Evolutionary conservation across 1,140 invertebrate genomes (phyloP).

Genomic region (Trichogramma pretiosum): DNA sequence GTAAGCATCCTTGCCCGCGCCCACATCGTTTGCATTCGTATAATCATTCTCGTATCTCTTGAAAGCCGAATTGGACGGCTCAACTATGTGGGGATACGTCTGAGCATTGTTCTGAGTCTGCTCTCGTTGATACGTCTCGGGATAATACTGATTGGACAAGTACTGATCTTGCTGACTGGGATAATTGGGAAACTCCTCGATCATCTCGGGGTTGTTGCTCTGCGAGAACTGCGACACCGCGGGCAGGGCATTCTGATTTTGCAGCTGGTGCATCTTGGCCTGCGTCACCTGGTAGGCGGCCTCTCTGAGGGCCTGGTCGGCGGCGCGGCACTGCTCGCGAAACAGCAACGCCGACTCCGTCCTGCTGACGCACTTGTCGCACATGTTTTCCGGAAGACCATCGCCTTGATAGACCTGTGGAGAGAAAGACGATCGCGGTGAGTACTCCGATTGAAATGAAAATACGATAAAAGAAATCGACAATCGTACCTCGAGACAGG

Average conservation of each 20-base stretch:
- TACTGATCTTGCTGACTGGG: slow-evolving; percentile 35
- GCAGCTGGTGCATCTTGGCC: too few species aligned
- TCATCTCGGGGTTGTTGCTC: too few species aligned
- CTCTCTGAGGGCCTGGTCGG: slow-evolving; percentile 39
- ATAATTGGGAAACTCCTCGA: slow-evolving; percentile 35
- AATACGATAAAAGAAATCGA: background rate
- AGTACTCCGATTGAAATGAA: background rate
- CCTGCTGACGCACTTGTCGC: slow-evolving; percentile 39
- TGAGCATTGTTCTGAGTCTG: too few species aligned
- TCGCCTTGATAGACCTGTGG: slow-evolving; percentile 41
- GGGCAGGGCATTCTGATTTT: too few species aligned
- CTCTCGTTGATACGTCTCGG: slow-evolving; percentile 31
- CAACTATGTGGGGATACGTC: slow-evolving; percentile 37
- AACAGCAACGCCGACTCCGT: slow-evolving; percentile 43
- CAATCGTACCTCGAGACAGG: slow-evolving; percentile 35
- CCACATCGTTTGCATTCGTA: slow-evolving; percentile 10
- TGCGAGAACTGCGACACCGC: too few species aligned
- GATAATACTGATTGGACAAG: slow-evolving; percentile 31
- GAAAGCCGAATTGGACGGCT: slow-evolving; percentile 34
- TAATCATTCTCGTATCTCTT: slow-evolving; percentile 19
- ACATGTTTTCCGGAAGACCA: slow-evolving; percentile 42
- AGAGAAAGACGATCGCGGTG: background rate
- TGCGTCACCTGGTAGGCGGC: slow-evolving; percentile 39
- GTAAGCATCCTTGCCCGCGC: slow-evolving; percentile 15
- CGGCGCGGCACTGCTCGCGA: slow-evolving; percentile 41